phyloP scores from a whole-genome alignment of 2,797 vertebrate genomes.

The Manis crassicaudata region DNA sequence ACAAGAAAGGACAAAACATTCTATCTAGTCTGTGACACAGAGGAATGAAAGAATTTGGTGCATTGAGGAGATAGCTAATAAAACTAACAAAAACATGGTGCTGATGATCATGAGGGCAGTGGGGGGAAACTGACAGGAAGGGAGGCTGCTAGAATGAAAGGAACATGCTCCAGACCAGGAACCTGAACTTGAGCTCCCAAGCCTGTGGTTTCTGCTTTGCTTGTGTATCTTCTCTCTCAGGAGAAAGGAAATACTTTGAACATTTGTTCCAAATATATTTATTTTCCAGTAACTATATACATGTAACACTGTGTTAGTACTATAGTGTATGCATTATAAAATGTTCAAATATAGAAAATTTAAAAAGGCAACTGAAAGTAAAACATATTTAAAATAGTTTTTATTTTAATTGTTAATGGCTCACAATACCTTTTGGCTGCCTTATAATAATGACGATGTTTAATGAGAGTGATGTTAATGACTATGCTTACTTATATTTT shows the following conservation, averaged over 20 bases:
- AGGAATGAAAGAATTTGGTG: background rate
- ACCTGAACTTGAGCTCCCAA: background rate
- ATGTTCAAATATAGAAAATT: background rate
- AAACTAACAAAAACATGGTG: background rate
- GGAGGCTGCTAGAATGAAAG: background rate
- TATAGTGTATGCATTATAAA: background rate
- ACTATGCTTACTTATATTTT: conserved; percentile 32
- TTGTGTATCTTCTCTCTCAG: background rate
- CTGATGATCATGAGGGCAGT: background rate
- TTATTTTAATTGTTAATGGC: conserved; percentile 38
- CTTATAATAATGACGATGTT: conserved; percentile 41
- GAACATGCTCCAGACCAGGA: background rate
- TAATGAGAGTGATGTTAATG: background rate
- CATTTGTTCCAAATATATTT: conserved; percentile 42
- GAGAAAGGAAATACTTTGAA: conserved; percentile 16
- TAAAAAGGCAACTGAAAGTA: background rate
- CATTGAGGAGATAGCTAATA: background rate
- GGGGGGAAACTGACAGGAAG: background rate
- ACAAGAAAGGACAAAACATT: background rate
- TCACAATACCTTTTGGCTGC: conserved; percentile 27
- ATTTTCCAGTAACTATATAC: background rate
- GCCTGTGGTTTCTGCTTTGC: background rate
- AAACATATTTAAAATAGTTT: conserved; percentile 60
- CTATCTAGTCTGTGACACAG: background rate
- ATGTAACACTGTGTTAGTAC: background rate